These are phyloP conservation scores for Myrmecobius fasciatus DNA, from an alignment of 2,113 vertebrate species.

Conservation along the genomic window DNA sequence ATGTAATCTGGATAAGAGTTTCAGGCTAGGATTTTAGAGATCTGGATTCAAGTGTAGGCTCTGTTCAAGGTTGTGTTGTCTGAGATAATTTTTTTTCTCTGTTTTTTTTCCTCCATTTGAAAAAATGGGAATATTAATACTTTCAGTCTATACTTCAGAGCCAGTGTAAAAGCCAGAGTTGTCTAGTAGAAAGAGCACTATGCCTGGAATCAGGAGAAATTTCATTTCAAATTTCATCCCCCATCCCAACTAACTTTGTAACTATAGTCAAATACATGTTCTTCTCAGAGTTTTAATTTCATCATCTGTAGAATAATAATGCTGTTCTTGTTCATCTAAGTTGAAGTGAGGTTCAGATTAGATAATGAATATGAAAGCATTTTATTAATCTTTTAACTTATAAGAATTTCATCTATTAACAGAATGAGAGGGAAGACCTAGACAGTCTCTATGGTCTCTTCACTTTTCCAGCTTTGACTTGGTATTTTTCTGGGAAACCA, in stretches of 20 bases:
- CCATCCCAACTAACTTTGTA: neutral
- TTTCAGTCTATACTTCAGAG: neutral
- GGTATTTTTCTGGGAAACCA: neutral
- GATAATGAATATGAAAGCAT: neutral
- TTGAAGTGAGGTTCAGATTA: neutral
- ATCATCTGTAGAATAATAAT: neutral
- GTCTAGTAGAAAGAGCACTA: neutral
- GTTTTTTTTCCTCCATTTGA: neutral
- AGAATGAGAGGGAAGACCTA: neutral
- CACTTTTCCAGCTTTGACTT: neutral
- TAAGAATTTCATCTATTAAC: neutral
- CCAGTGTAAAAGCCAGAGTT: neutral
- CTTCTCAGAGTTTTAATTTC: neutral
- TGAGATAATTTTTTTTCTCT: neutral
- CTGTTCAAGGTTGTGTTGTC: neutral
- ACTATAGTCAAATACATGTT: neutral
- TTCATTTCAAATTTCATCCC: neutral
- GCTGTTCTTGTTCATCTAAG: neutral
- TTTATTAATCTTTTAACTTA: neutral
- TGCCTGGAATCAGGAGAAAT: neutral
- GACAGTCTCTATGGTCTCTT: neutral
- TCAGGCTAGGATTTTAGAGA: neutral
- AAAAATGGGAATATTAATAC: neutral
- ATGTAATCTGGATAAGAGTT: neutral
- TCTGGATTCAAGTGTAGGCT: neutral